Conservation (phyloP, 2,113 vertebrate genomes). For the Pelusios castaneus region DNA sequence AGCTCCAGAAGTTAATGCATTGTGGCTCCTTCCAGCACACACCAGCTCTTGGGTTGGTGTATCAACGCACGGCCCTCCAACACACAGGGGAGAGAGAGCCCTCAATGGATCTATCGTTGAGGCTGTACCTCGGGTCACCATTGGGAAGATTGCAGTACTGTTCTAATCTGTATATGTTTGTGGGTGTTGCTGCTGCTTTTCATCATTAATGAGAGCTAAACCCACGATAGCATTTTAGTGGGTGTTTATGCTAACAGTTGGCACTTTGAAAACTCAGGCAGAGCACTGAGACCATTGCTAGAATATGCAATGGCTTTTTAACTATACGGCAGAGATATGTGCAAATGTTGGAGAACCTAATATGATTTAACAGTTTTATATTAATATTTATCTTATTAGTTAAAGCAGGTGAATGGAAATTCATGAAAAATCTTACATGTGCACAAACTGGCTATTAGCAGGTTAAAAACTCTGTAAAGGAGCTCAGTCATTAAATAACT, state of each 20-base stretch:
- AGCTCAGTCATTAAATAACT: background rate
- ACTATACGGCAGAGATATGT: slow-evolving; percentile 9
- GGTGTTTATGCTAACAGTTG: slow-evolving; percentile 57
- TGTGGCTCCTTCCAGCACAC: rapidly evolving
- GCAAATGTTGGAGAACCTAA: background rate
- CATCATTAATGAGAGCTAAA: slow-evolving; percentile 60
- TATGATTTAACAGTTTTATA: slow-evolving; percentile 8
- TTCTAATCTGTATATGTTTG: background rate
- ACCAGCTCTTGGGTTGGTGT: background rate
- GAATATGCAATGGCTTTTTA: slow-evolving; percentile 46
- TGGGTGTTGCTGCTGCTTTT: slow-evolving; percentile 32
- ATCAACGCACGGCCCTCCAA: background rate
- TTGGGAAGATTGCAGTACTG: rapidly evolving
- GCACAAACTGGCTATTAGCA: background rate
- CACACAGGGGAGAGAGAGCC: background rate
- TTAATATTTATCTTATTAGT: slow-evolving; percentile 32
- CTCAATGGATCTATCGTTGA: background rate
- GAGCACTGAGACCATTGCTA: background rate
- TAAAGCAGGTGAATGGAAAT: slow-evolving; percentile 16
- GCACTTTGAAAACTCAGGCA: slow-evolving; percentile 41
- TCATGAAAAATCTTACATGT: background rate
- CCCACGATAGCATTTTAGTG: slow-evolving; percentile 64
- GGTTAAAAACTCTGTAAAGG: background rate
- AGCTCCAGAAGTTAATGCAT: background rate
- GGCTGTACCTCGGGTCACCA: background rate